phyloP scores from a whole-genome alignment of 2,888 invertebrate species.

The Stenoptilia bipunctidactyla region DNA sequence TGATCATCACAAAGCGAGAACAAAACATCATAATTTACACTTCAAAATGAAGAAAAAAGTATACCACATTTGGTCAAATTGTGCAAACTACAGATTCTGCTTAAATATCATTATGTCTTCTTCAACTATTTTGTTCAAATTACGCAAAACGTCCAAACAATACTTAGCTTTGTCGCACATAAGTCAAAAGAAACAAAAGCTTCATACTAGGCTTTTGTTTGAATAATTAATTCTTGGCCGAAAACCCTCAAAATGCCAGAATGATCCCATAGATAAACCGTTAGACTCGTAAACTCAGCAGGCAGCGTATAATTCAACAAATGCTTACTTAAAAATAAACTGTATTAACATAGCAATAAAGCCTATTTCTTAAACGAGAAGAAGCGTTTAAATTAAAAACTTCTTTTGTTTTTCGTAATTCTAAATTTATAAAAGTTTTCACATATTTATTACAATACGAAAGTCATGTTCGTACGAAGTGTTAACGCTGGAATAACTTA shows the following conservation, averaged over 20 bases:
- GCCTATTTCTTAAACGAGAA: slow-evolving; percentile 15
- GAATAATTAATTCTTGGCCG: slow-evolving; percentile 56
- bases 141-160: slow-evolving; percentile 68
- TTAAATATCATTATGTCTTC: slow-evolving; percentile 8
- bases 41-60: too few species aligned
- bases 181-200: slow-evolving; percentile 47
- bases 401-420: slow-evolving; percentile 43
- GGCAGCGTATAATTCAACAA: slow-evolving; percentile 29
- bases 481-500: too few species aligned
- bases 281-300: slow-evolving; percentile 56
- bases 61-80: too few species aligned
- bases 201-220: slow-evolving; percentile 39
- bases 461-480: too few species aligned
- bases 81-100: background rate
- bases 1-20: too few species aligned
- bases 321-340: slow-evolving; percentile 9
- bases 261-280: slow-evolving; percentile 41
- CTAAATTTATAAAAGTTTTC: slow-evolving; percentile 38
- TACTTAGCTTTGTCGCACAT: slow-evolving; percentile 27
- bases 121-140: slow-evolving; percentile 41
- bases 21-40: too few species aligned
- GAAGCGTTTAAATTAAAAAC: background rate
- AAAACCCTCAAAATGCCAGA: slow-evolving; percentile 9
- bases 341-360: slow-evolving; percentile 10
- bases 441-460: slow-evolving; percentile 12